A percentile compares a stretch with the other conserved stretches of the same genome.
phyloP scores from a whole-genome alignment of 2,113 vertebrate genomes.

The Dasypus novemcinctus region DNA sequence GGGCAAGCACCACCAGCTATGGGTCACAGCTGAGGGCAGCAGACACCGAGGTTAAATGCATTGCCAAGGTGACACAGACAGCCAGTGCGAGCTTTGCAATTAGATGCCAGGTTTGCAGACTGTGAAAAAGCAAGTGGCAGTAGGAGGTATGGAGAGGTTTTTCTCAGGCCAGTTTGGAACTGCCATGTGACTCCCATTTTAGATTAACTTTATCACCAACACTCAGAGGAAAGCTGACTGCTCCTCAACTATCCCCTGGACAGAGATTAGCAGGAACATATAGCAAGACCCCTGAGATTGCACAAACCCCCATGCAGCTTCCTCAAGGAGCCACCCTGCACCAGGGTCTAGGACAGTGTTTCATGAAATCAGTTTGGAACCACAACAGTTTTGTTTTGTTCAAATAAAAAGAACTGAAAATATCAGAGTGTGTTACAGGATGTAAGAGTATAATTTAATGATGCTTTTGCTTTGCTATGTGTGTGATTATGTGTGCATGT shows the following conservation, averaged over 20 bases:
- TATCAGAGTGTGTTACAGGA: neutral
- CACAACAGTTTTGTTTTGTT: neutral
- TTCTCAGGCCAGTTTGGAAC: neutral
- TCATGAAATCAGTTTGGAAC: neutral
- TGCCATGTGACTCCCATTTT: neutral
- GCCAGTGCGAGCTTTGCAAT: neutral
- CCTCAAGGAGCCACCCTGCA: fast-evolving
- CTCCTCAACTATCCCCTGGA: neutral
- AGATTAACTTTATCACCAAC: neutral
- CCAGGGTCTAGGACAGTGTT: fast-evolving
- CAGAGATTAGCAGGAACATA: neutral
- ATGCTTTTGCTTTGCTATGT: neutral
- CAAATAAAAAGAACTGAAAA: neutral
- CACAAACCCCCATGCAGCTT: neutral
- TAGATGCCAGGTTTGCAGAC: neutral
- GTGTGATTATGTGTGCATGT: neutral
- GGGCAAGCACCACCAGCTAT: neutral
- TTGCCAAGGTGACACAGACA: neutral
- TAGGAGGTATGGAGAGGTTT: neutral
- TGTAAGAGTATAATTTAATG: neutral
- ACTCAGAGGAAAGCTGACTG: neutral
- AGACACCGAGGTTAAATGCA: neutral
- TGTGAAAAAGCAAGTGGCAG: neutral
- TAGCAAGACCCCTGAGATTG: fast-evolving
- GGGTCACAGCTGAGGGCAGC: neutral